Evolutionary conservation across 2,888 invertebrate species (phyloP), one percentile per base, ranked within the genome.

Genomic region (Dasysyrphus albostriatus): DNA sequence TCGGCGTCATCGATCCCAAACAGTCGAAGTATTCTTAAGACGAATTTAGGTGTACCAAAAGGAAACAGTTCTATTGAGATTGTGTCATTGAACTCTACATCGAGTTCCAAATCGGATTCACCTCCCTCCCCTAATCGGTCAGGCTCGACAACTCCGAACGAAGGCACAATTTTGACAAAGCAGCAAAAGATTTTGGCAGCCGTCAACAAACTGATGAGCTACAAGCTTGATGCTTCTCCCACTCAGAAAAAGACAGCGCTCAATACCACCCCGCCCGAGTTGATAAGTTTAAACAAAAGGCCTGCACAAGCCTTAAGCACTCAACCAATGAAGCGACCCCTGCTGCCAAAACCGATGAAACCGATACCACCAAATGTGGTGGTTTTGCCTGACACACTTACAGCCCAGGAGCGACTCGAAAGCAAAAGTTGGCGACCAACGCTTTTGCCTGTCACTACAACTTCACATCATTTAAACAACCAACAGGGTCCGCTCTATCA

Each of bases 381-480:
- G 61, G 91, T 91, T 85, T 90, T 93, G 88, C 92, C 88, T 65
- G 93, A 88, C 89, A 93, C 90, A 72, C 88, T 89, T 90, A 93
- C 88, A 76, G 91, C 93, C 72, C 93, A 94, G 90, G 93, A 93
- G 88, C 90, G 92, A 3, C 90, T 90, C 16, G 91, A 91, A 74
- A 92, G 95, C 63, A 96, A 95, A 89, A 95, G 95, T 79, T 96
- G 96, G 96, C 93, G 95, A 78, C 96, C 96, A 0, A 95, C 95
- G 6, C 92, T 96, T 34, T 95, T 96, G 93, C 95, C 96, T 3
- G 95, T 96, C 37, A 94, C 94, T 74, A 91, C 90, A 91, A 93
- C 90, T 42, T 90, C 91, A 59, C 89, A 89, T 82, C 88, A 91
- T 82, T 89, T 90, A 3, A 90, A 89, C 75, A 90, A 89, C 75